Evolutionary conservation across 2,888 invertebrate species (phyloP), one percentile per base, ranked within the genome.

Genomic region (Unio pictorum): DNA sequence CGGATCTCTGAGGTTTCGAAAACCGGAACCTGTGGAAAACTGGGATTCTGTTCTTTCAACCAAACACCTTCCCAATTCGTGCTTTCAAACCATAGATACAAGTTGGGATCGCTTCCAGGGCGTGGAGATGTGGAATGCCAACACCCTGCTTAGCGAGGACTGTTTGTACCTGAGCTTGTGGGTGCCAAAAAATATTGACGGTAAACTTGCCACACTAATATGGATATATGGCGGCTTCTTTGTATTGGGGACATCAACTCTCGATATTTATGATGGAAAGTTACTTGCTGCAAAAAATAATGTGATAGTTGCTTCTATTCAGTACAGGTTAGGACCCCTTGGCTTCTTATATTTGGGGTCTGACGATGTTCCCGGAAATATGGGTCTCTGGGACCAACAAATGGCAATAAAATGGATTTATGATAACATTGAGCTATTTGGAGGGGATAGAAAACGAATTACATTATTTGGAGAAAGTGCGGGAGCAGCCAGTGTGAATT

Each of bases 81-180:
- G 97, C 91, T 86, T 71, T 65, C 97, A 97, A 91, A 95, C 95
- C 89, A 92, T 95, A 81, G 96, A 96, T 89, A 95, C 95, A 90
- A 95, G 95, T 88, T 96, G 96, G 87, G 95, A 95, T 0, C 95
- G 95, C 4, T 97, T 96, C 89, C 94, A 94, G 78, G 97, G 96
- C 34, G 96, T 96, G 87, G 95, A 96, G 88, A 97, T 97, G 95
- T 98, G 98, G 98, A 97, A 97, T 90, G 96, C 97, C 1, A 97
- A 97, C 88, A 97, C 97, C 18, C 95, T 95, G 88, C 94, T 96
- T 80, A 95, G 95, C 57, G 98, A 98, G 91, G 98, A 98, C 91
- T 99, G 98, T 88, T 92, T 98, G 8, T 98, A 97, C 90, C 91
- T 98, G 86, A 98, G 98, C 90, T 93, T 98, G 75, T 98, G 97